Conservation (phyloP, 1,140 invertebrate genomes). For the Andricus grossulariae region DNA sequence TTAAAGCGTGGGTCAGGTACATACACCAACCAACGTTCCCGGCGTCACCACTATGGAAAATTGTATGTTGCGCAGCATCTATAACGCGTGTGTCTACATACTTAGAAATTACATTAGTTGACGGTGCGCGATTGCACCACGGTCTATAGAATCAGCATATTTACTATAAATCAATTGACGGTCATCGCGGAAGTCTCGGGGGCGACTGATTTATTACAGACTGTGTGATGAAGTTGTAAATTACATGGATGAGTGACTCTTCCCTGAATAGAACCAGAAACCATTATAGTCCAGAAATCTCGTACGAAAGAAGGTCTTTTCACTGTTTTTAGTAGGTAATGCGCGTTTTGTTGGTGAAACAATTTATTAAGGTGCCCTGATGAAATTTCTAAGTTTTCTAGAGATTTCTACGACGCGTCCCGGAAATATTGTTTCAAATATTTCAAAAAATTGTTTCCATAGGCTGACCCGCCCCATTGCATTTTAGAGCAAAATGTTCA, state of each 20-base stretch:
- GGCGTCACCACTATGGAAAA: conserved; percentile 66
- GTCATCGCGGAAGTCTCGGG: conserved; percentile 4
- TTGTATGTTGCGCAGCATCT: conserved; percentile 61
- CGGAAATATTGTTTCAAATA: too few relatives aligned
- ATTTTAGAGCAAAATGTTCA: too few relatives aligned
- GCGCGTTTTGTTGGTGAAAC: too few relatives aligned
- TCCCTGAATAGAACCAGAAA: neutral
- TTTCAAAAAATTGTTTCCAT: too few relatives aligned
- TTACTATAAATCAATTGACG: conserved; percentile 26
- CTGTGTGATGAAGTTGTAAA: conserved; percentile 21
- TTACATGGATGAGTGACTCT: neutral
- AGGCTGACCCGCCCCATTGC: too few relatives aligned
- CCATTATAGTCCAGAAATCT: too few relatives aligned
- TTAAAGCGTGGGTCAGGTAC: conserved; percentile 67
- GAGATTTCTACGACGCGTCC: too few relatives aligned
- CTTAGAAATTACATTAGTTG: conserved; percentile 67
- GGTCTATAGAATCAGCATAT: conserved; percentile 2
- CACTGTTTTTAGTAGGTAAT: too few relatives aligned
- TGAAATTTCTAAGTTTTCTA: too few relatives aligned
- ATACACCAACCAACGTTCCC: conserved; percentile 49
- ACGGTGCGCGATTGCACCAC: conserved; percentile 43
- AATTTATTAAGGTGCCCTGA: too few relatives aligned
- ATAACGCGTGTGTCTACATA: conserved; percentile 53
- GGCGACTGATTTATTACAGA: conserved; percentile 6
- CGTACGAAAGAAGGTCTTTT: too few relatives aligned